Percentiles rank a stretch among this genome's conserved stretches.
These are phyloP conservation scores for Cassiopea andromeda DNA, from an alignment of 30 jellyfish, hydroid and myxozoan species.

Conservation along the genomic window DNA sequence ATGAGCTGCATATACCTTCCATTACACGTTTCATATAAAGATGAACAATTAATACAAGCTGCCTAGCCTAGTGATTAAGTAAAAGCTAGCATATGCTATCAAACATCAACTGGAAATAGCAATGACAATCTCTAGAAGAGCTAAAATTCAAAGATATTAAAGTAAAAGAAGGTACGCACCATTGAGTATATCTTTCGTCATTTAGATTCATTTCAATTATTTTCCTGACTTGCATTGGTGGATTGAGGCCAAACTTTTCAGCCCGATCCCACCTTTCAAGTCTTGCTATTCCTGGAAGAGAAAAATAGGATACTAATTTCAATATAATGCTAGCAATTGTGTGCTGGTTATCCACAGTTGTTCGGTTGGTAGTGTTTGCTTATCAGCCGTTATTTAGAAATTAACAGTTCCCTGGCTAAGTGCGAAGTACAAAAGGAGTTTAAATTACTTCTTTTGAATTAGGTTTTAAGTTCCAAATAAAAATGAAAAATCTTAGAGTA, in stretches of 20 bases:
- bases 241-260: conserved; percentile 71
- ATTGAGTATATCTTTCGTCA: conserved; percentile 52
- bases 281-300: conserved; percentile 66
- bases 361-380: too few species aligned
- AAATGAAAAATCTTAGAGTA: too few species aligned
- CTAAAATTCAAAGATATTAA: not conserved
- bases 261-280: conserved; percentile 87
- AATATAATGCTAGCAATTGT: not conserved
- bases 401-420: too few species aligned
- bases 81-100: not conserved
- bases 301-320: not conserved
- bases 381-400: too few species aligned
- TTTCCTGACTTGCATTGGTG: conserved; percentile 58
- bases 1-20: too few species aligned
- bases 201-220: conserved; percentile 32
- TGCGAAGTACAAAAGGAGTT: too few species aligned
- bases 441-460: too few species aligned
- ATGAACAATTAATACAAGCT: too few species aligned
- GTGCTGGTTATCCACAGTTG: too few species aligned
- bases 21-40: too few species aligned
- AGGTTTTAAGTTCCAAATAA: too few species aligned
- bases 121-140: not conserved
- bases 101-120: not conserved
- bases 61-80: too few species aligned
- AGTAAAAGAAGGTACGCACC: conserved; percentile 36